Evolutionary conservation across 2,797 vertebrate genomes (phyloP), one percentile per base, ranked within the genome.

Genomic region (Bradypodion pumilum): DNA sequence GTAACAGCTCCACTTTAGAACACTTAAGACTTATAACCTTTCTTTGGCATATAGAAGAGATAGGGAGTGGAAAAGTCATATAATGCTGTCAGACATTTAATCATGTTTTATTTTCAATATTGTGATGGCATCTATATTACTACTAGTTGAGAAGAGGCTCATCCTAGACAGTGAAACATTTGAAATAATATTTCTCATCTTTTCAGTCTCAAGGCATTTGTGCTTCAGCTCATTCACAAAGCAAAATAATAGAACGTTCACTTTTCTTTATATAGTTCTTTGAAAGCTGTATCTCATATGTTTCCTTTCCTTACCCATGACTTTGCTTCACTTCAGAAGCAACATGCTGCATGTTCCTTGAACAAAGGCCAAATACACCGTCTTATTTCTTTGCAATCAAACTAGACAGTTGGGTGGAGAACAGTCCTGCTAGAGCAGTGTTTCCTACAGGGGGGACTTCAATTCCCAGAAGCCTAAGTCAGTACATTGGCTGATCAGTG

Each of bases 71-170:
- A 63, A 23, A 52, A 52, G 25, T 13, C 63, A 59, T 23, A 49
- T 2, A 77, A 49, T 70, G 49, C 16, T 80, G 66, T 23, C 21
- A 72, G 63, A 42, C 19, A 65, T 87, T 40, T 8, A 37, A 29
- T 66, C 86, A 60, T 82, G 46, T 3, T 52, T 78, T 59, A 8
- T 40, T 78, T 32, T 75, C 13, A 10, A 65, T 81, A 77, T 91
- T 89, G 46, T 86, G 37, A 75, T 88, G 83, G 85, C 88, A 84
- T 21, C 77, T 88, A 46, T 77, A 52, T 8, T 70, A 59, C 42
- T 49, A 44, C 83, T 59, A 66, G 76, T 83, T 72, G 40, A 42
- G 27, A 23, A 37, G 80, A 29, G 62, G 72, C 40, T 69, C 1
- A 10, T 88, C 80, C 49, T 65, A 37, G 49, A 59, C 35, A 9